Evolutionary conservation across 2,113 vertebrate species (phyloP).

Genomic region (Mugil cephalus): DNA sequence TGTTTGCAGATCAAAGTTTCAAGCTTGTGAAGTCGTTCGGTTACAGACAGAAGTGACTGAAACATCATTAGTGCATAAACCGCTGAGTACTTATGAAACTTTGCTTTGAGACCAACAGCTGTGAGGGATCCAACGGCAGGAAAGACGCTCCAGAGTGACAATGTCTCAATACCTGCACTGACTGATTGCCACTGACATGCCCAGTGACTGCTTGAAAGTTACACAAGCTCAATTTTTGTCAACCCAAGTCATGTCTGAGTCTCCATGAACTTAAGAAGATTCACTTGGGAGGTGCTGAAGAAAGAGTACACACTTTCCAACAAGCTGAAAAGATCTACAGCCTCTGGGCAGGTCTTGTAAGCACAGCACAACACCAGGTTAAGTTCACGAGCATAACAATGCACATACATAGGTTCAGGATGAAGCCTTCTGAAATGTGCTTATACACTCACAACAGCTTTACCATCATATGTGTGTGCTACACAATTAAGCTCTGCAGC

Average conservation of each 20-base stretch:
- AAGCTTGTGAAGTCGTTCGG: not conserved
- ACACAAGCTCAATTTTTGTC: not conserved
- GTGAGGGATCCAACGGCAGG: not conserved
- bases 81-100: not conserved
- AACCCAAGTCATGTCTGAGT: no score
- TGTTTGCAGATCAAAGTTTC: not conserved
- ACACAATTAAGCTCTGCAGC: no score
- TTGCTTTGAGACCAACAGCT: no score
- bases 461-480: not conserved
- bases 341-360: no score
- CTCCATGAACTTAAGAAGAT: no score
- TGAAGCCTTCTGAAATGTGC: not conserved
- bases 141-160: not conserved
- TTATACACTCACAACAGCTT: not conserved
- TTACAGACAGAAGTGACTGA: not conserved
- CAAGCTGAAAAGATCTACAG: no score
- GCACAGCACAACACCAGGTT: no score
- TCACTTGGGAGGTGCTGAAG: constrained; percentile 1
- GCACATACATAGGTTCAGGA: not conserved
- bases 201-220: not conserved
- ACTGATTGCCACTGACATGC: not conserved
- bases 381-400: no score
- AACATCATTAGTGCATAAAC: not conserved
- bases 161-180: not conserved
- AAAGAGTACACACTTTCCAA: constrained; percentile 5